phyloP scores from a whole-genome alignment of 2,888 invertebrate genomes.

The Seira ritae region DNA sequence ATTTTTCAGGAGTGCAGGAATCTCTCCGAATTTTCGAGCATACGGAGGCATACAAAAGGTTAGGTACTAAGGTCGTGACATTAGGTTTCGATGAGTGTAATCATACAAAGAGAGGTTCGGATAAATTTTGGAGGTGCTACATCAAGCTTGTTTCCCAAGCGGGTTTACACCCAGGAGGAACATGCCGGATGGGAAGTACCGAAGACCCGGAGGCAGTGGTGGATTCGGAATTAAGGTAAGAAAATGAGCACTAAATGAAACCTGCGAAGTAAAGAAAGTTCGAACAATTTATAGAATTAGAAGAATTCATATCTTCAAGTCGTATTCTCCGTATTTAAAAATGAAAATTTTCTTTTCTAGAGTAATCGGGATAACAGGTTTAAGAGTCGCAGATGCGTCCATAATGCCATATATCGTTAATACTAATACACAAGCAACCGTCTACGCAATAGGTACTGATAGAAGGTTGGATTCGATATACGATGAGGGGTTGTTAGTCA shows the following conservation, averaged over 20 bases:
- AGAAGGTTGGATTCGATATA: no score
- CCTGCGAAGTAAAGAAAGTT: no score
- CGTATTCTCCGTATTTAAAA: no score
- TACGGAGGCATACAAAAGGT: slow-evolving; percentile 19
- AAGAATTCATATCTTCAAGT: no score
- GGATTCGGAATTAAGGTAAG: slow-evolving; percentile 35
- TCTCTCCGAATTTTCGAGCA: slow-evolving; percentile 20
- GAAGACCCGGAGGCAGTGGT: slow-evolving; percentile 35
- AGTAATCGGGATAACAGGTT: slow-evolving; percentile 28
- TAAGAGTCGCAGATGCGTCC: slow-evolving; percentile 33
- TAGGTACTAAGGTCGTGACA: slow-evolving; percentile 16
- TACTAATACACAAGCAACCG: slow-evolving; percentile 22
- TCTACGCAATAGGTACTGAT: slow-evolving; percentile 20
- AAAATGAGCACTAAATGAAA: no score
- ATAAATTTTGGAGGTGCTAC: slow-evolving; percentile 48
- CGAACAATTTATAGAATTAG: no score
- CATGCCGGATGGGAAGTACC: slow-evolving; percentile 32
- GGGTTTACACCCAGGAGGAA: slow-evolving; percentile 42
- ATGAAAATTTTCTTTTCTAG: slow-evolving; percentile 20
- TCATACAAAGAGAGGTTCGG: neutral
- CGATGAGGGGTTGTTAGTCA: no score
- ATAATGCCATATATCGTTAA: slow-evolving; percentile 33
- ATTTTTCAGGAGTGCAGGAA: slow-evolving; percentile 20
- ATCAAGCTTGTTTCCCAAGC: neutral
- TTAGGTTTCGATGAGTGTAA: slow-evolving; percentile 1